Evolutionary conservation across 2,888 invertebrate species (phyloP).

Genomic region (Ophonus ardosiacus): DNA sequence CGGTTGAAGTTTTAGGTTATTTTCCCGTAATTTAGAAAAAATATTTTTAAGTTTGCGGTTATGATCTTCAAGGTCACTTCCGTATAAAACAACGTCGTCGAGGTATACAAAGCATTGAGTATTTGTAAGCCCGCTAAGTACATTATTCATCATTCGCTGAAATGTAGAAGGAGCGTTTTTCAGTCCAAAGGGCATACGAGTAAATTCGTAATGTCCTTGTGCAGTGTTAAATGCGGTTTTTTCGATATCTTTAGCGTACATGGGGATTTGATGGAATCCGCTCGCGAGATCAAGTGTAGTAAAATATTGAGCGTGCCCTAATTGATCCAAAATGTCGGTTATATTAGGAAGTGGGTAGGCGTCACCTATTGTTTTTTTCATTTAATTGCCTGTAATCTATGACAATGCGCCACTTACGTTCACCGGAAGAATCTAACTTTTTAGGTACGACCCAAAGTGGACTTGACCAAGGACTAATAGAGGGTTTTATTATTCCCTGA

Average conservation of each 20-base stretch:
- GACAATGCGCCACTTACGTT: constrained; percentile 67
- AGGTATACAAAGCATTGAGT: constrained; percentile 70
- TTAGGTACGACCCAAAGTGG: constrained; percentile 62
- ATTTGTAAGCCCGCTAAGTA: constrained; percentile 67
- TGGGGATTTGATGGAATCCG: not conserved
- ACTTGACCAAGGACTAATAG: constrained; percentile 49
- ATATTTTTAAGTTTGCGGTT: constrained; percentile 62
- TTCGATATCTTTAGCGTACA: not conserved
- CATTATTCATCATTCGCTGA: constrained; percentile 65
- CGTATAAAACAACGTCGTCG: constrained; percentile 65
- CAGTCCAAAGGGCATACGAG: not conserved
- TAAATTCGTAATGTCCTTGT: constrained; percentile 66
- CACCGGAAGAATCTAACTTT: constrained; percentile 55
- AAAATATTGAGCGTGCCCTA: not conserved
- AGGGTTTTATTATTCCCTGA: constrained; percentile 54
- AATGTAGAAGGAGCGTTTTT: constrained; percentile 66
- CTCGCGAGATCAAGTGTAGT: not conserved
- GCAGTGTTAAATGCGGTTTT: constrained; percentile 44
- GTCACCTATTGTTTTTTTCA: not conserved
- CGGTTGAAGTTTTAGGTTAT: not conserved
- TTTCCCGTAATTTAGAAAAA: constrained; percentile 57
- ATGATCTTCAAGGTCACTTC: constrained; percentile 66
- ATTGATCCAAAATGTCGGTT: not conserved
- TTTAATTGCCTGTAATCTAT: not conserved
- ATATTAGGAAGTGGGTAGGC: not conserved